Evolutionary conservation across 1,140 invertebrate species (phyloP), one percentile per base, ranked within the genome.

Genomic region (Scaptomyza hsui): DNA sequence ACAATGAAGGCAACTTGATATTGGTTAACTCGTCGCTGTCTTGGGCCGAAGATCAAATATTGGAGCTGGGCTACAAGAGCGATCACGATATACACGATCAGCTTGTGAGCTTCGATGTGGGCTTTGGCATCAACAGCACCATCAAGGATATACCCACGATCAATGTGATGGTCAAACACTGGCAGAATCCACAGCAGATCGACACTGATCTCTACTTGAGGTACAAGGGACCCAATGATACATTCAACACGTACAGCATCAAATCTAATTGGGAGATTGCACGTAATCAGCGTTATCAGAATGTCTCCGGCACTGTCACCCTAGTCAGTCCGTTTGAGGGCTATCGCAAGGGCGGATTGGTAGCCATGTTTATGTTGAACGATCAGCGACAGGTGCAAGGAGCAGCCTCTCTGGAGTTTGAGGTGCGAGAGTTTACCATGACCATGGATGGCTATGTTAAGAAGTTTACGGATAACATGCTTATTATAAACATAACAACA

Each of bases 401-500:
- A 4, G 93, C 93, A 1, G 94, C 94, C 1, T 93, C 94, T 52
- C 80, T 96, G 9, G 93, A 95, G 57, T 88, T 96, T 12, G 95
- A 96, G 73, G 93, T 94, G 32, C 93, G 94, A 68, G 93, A 94
- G 35, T 94, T 95, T 55, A 94, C 94, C 0, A 92, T 94, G 1
- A 92, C 92, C 49, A 92, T 95, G 19, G 92, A 94, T 93, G 94
- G 94, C 4, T 93, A 94, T 79, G 93, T 95, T 52, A 93, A 93
- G 32, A 93, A 93, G 47, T 92, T 95, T 15, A 94, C 93, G 1
- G 93, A 95, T 77, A 95, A 93, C 73, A 94, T 94, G 93, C 78
- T 95, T 3, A 91, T 92, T 15, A 93, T 96, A 3, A 96, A 96
- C 76, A 92, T 96, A 0, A 95, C 95, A 1, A 95, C 95, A 1